These are phyloP conservation scores for Pangasius sanitwongsei DNA, from an alignment of 2,797 vertebrate species.

Conservation along the genomic window DNA sequence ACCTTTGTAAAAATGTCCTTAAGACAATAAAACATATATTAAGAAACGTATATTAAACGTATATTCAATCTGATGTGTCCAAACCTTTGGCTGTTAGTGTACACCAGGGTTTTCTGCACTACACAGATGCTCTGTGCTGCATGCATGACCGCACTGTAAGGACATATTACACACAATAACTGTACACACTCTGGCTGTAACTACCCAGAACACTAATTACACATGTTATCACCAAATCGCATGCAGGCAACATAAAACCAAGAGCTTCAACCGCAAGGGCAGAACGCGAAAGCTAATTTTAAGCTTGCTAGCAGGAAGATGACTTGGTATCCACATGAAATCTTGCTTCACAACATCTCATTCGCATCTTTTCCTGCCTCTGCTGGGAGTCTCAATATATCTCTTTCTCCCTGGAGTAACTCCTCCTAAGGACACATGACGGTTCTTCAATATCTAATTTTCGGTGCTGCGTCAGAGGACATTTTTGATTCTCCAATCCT, in stretches of 20 bases:
- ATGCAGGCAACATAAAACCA: conserved; percentile 14
- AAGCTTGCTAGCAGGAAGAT: conserved; percentile 8
- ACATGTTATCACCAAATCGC: conserved; percentile 51
- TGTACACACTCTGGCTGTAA: conserved; percentile 56
- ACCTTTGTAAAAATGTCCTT: background rate
- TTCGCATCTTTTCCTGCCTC: conserved; percentile 43
- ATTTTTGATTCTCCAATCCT: conserved; percentile 69
- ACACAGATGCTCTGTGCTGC: background rate
- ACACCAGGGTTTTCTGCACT: background rate
- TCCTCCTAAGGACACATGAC: conserved; percentile 66
- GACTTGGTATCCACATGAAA: conserved; percentile 10
- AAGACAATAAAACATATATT: background rate
- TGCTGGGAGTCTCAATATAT: conserved; percentile 27
- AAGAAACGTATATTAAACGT: background rate
- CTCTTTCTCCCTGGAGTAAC: conserved; percentile 59
- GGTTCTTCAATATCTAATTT: conserved; percentile 75
- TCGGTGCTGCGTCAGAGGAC: conserved; percentile 66
- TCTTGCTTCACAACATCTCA: conserved; percentile 24
- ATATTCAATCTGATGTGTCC: background rate
- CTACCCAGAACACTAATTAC: conserved; percentile 58
- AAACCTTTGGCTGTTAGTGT: conserved; percentile 3
- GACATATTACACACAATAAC: conserved; percentile 58
- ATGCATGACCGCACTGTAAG: conserved; percentile 48
- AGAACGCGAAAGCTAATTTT: background rate
- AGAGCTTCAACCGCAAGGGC: background rate